Conservation (phyloP, 2,113 vertebrate genomes). For the Syrrhaptes paradoxus region DNA sequence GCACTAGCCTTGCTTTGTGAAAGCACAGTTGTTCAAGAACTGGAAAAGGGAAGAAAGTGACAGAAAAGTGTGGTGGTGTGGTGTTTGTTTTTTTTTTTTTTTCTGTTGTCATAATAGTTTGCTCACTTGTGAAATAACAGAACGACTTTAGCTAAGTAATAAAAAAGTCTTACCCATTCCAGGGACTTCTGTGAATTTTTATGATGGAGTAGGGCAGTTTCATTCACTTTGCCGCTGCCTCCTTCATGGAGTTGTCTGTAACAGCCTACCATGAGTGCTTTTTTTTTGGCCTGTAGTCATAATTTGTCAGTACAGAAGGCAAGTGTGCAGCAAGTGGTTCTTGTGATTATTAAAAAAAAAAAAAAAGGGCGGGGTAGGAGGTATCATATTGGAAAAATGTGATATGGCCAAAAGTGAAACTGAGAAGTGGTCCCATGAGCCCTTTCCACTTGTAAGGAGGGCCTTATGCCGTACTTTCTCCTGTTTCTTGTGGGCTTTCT, state of each 20-base stretch:
- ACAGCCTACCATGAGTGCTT: fast-evolving
- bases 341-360: background rate
- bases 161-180: background rate
- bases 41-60: background rate
- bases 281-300: background rate
- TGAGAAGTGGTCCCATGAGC: background rate
- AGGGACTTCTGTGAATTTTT: background rate
- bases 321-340: background rate
- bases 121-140: background rate
- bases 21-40: background rate
- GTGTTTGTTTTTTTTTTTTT: too few species aligned
- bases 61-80: background rate
- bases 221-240: background rate
- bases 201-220: background rate
- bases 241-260: fast-evolving
- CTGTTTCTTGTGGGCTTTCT: background rate
- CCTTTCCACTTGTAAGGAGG: background rate
- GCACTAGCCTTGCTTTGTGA: background rate
- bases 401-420: background rate
- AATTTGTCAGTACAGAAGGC: background rate
- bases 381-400: background rate
- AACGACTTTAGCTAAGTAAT: background rate
- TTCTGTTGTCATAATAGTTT: background rate
- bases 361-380: background rate
- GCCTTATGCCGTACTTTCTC: background rate